A percentile compares a stretch with the other conserved stretches of the same genome.
These are phyloP conservation scores for Gymnodraco acuticeps DNA, from an alignment of 2,797 vertebrate genomes.

Conservation along the genomic window DNA sequence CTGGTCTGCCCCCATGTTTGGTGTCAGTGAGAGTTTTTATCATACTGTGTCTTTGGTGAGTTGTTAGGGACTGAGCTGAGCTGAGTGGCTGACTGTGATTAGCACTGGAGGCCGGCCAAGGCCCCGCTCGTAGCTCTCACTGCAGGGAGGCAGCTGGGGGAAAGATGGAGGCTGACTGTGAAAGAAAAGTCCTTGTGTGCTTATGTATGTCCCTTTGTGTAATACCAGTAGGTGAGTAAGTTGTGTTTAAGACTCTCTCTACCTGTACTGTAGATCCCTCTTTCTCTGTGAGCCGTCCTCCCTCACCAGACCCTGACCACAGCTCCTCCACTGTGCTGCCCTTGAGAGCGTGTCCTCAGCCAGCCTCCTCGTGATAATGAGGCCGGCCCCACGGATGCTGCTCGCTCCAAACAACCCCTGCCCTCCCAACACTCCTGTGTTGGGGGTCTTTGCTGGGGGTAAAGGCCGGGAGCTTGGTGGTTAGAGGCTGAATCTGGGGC, in stretches of 20 bases:
- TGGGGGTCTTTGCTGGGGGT: conserved; percentile 24
- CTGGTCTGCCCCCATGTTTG: conserved; percentile 27
- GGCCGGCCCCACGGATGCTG: conserved; percentile 53
- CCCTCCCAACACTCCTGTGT: conserved; percentile 40
- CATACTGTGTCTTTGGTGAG: conserved; percentile 34
- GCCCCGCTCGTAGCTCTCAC: conserved; percentile 8
- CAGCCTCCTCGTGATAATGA: conserved; percentile 70
- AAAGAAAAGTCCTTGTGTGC: conserved; percentile 13
- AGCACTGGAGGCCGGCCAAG: conserved; percentile 48
- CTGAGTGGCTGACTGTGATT: conserved; percentile 57
- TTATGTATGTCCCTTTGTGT: conserved; percentile 1
- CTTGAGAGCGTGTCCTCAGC: conserved; percentile 74
- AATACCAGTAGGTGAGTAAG: neutral
- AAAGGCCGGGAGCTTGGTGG: conserved; percentile 23
- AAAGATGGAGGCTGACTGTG: conserved; percentile 24
- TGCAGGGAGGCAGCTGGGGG: conserved; percentile 7
- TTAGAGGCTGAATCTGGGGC: conserved; percentile 14
- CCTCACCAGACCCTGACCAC: conserved; percentile 63
- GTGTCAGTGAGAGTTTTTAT: conserved; percentile 59
- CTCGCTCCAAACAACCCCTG: conserved; percentile 38
- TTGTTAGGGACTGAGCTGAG: conserved; percentile 36
- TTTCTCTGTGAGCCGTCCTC: conserved; percentile 37
- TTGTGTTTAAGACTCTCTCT: conserved; percentile 1
- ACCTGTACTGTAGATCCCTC: conserved; percentile 20
- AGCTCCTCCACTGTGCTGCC: conserved; percentile 61